phyloP scores from a whole-genome alignment of 2,797 vertebrate genomes.

The Pseudochromis fuscus region DNA sequence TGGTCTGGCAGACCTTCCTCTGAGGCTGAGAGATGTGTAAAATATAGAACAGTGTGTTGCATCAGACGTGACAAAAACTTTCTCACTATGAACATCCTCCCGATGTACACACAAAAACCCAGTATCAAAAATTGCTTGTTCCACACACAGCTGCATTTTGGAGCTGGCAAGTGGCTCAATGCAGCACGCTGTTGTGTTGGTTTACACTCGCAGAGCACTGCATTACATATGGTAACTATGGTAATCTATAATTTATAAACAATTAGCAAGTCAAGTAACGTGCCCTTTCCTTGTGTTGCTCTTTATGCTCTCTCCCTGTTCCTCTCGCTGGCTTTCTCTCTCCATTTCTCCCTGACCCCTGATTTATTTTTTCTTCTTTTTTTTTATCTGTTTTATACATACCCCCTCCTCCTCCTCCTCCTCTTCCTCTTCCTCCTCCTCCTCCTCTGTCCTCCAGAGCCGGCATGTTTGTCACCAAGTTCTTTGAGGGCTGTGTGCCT shows the following conservation, averaged over 20 bases:
- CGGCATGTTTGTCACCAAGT: slow-evolving; percentile 96
- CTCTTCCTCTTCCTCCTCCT: slow-evolving; percentile 13
- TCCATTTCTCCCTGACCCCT: slow-evolving; percentile 25
- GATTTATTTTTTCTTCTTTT: slow-evolving; percentile 13
- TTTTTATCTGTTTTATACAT: slow-evolving; percentile 14
- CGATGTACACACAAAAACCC: slow-evolving; percentile 48
- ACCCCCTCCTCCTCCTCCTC: slow-evolving; percentile 9
- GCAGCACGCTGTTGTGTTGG: slow-evolving; percentile 31
- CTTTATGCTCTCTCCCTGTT: slow-evolving; percentile 3
- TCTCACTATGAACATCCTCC: slow-evolving; percentile 46
- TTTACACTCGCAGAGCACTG: slow-evolving; percentile 41
- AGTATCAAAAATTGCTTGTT: slow-evolving; percentile 39
- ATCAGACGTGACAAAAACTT: slow-evolving; percentile 66
- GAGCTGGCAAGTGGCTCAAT: slow-evolving; percentile 25
- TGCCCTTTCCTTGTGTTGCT: slow-evolving; percentile 33
- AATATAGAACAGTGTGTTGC: slow-evolving; percentile 65
- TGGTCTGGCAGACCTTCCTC: slow-evolving; percentile 40
- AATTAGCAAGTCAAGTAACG: slow-evolving; percentile 69
- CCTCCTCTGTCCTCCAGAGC: slow-evolving; percentile 82
- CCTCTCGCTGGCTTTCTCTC: slow-evolving; percentile 11
- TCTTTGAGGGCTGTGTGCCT: slow-evolving; percentile 92
- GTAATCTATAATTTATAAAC: slow-evolving; percentile 73
- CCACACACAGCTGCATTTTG: slow-evolving; percentile 18
- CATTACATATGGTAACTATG: slow-evolving; percentile 58
- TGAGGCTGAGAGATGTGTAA: slow-evolving; percentile 42